These are phyloP conservation scores for Heterotis niloticus DNA, from an alignment of 2,113 vertebrate genomes.

Conservation along the genomic window DNA sequence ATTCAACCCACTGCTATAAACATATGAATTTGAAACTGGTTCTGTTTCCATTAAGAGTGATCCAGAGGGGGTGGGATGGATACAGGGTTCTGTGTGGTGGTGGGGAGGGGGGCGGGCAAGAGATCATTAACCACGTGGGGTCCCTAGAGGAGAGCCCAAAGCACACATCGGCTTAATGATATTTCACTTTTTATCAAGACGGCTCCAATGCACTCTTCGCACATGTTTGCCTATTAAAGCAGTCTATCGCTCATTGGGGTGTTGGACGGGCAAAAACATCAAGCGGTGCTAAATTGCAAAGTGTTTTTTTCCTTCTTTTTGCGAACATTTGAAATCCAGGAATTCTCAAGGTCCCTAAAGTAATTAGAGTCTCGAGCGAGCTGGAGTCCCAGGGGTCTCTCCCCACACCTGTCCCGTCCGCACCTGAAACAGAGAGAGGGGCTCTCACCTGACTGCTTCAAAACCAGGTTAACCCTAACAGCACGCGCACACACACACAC, in stretches of 20 bases:
- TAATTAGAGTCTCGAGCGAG: slow-evolving; percentile 71
- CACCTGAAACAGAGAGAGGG: slow-evolving; percentile 58
- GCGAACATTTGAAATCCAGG: slow-evolving; percentile 53
- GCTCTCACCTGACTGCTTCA: slow-evolving; percentile 45
- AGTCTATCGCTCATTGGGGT: slow-evolving; percentile 44
- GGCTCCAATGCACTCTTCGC: slow-evolving; percentile 57
- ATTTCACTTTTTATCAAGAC: slow-evolving; percentile 66
- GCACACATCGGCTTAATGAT: slow-evolving; percentile 62
- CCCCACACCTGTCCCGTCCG: slow-evolving; percentile 32
- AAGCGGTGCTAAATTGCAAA: slow-evolving; percentile 71
- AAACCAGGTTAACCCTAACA: slow-evolving; percentile 17
- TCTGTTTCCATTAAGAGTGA: slow-evolving; percentile 12
- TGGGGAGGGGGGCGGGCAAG: slow-evolving; percentile 54
- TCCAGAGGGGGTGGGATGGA: background rate
- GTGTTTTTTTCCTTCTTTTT: slow-evolving; percentile 50
- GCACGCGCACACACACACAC: background rate
- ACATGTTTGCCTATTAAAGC: slow-evolving; percentile 57
- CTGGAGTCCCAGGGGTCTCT: slow-evolving; percentile 53
- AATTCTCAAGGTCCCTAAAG: slow-evolving; percentile 74
- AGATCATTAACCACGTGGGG: slow-evolving; percentile 63
- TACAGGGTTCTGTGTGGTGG: slow-evolving; percentile 15
- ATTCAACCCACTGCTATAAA: slow-evolving; percentile 8
- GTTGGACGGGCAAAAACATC: slow-evolving; percentile 64
- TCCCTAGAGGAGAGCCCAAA: slow-evolving; percentile 55
- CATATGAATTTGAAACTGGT: background rate